These are phyloP conservation scores for Scophthalmus maximus DNA, from an alignment of 2,113 vertebrate species.

Conservation along the genomic window DNA sequence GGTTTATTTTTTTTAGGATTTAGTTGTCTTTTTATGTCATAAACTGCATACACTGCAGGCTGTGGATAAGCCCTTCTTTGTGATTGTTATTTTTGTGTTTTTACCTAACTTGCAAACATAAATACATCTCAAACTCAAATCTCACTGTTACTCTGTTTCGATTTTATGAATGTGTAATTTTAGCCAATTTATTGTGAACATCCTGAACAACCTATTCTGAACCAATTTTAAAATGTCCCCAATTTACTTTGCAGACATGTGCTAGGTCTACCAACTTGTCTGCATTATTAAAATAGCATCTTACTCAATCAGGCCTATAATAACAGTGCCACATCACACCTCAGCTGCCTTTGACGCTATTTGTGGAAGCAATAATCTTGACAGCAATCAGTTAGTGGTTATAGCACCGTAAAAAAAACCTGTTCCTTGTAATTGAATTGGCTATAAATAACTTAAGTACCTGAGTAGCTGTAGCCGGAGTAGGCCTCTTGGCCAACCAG, in stretches of 20 bases:
- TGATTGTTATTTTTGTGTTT: no score
- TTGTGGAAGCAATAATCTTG: conserved; percentile 53
- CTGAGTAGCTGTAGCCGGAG: conserved; percentile 73
- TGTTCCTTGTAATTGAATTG: conserved; percentile 41
- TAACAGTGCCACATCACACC: conserved; percentile 27
- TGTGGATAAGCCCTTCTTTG: no score
- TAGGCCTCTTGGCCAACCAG: conserved; percentile 75
- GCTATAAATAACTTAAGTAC: conserved; percentile 60
- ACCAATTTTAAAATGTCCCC: no score
- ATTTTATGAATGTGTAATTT: no score
- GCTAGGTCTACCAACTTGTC: not conserved
- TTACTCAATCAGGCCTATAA: not conserved
- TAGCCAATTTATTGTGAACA: no score
- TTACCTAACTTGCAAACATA: no score
- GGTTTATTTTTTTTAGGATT: no score
- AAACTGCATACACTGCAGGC: no score
- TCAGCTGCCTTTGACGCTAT: conserved; percentile 35
- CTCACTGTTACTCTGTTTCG: no score
- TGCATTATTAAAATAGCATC: conserved; percentile 1
- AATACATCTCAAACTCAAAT: no score
- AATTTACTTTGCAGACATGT: not conserved
- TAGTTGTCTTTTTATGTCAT: no score
- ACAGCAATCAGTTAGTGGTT: conserved; percentile 47
- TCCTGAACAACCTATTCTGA: no score
- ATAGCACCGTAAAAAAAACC: conserved; percentile 35